Percentiles rank a stretch among this genome's conserved stretches.
phyloP scores from a whole-genome alignment of 2,113 vertebrate genomes.

The Datnioides undecimradiatus region DNA sequence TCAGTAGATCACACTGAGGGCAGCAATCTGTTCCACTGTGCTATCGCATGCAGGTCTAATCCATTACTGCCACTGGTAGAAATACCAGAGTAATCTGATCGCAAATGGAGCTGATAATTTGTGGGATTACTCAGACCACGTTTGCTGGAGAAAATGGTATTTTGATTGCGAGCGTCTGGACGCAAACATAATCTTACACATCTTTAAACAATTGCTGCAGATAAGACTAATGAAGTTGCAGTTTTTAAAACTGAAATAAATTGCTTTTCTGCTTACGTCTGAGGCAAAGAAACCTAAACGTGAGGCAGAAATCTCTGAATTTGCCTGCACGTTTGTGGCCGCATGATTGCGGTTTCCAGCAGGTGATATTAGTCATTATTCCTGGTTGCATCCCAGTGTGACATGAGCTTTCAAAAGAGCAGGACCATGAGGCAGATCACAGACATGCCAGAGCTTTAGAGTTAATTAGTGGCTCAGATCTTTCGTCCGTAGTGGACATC shows the following conservation, averaged over 20 bases:
- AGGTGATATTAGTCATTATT: conserved; percentile 29
- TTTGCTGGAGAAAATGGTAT: conserved; percentile 42
- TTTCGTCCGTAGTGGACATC: conserved; percentile 20
- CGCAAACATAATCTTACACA: conserved; percentile 13
- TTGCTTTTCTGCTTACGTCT: conserved; percentile 42
- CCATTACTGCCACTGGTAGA: conserved; percentile 55
- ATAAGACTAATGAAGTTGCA: conserved; percentile 63
- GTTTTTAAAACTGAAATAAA: conserved; percentile 54
- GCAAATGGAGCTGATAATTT: conserved; percentile 59
- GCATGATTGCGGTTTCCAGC: conserved; percentile 18
- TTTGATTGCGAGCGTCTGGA: conserved; percentile 44
- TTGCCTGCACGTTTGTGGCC: conserved; percentile 9
- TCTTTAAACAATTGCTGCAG: conserved; percentile 50
- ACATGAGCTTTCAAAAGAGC: conserved; percentile 40
- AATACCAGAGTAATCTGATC: conserved; percentile 57
- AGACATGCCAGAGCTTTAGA: conserved; percentile 24
- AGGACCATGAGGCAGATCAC: conserved; percentile 34
- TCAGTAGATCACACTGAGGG: conserved; percentile 47
- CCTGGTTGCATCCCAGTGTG: conserved; percentile 3
- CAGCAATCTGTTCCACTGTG: conserved; percentile 60
- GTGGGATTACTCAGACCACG: conserved; percentile 37
- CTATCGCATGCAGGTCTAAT: conserved; percentile 56
- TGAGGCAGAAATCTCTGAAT: background rate
- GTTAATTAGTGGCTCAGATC: conserved; percentile 61
- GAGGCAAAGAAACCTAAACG: conserved; percentile 16